Evolutionary conservation across 2,113 vertebrate species (phyloP).

Genomic region (Grammomys surdaster): DNA sequence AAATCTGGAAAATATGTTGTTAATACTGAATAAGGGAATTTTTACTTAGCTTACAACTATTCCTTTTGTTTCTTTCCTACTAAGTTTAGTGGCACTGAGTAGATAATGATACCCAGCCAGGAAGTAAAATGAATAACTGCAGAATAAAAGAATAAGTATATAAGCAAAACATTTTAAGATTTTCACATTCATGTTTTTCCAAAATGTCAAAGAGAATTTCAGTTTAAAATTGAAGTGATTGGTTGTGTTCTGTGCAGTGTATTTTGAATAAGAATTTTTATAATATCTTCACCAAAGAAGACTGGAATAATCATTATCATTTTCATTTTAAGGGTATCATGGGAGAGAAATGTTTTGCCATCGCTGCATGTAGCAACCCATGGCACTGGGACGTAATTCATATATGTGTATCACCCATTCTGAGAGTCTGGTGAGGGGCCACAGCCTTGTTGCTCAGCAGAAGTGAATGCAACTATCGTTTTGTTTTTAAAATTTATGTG

Average conservation of each 20-base stretch:
- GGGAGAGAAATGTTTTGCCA: not conserved
- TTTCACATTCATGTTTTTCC: not conserved
- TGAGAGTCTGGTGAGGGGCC: fast-evolving
- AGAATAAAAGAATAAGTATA: conserved; percentile 32
- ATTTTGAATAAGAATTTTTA: conserved; percentile 33
- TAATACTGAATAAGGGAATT: not conserved
- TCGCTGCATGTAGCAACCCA: not conserved
- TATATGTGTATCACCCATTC: too few species aligned
- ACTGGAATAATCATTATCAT: not conserved
- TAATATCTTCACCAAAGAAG: not conserved
- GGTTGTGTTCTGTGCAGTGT: not conserved
- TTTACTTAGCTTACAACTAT: not conserved
- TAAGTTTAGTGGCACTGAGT: not conserved
- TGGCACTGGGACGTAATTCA: not conserved
- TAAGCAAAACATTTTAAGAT: conserved; percentile 22
- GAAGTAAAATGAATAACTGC: not conserved
- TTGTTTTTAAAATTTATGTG: not conserved
- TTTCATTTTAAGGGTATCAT: not conserved
- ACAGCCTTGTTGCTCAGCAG: not conserved
- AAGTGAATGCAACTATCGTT: not conserved
- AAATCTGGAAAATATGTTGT: not conserved
- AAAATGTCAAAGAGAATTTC: conserved; percentile 41
- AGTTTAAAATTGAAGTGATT: conserved; percentile 28
- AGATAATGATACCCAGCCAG: not conserved
- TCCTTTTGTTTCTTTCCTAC: not conserved